A percentile compares a stretch with the other conserved stretches of the same genome.
Conservation (phyloP, 2,113 vertebrate species). For the Colaptes auratus region DNA sequence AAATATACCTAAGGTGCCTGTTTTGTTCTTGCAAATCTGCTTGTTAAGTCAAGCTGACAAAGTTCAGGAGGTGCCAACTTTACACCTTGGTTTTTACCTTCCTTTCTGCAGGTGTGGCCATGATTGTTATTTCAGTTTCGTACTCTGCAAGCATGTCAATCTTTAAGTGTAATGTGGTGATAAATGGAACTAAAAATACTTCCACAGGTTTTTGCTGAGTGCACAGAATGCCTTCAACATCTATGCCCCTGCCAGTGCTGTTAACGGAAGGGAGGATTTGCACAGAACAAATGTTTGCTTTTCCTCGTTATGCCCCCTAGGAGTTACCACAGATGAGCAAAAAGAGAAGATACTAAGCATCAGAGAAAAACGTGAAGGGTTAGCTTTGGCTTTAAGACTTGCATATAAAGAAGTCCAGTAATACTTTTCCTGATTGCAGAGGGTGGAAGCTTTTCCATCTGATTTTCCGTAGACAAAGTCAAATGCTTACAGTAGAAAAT, state of each 20-base stretch:
- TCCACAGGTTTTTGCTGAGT: not conserved
- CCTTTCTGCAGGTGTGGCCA: not conserved
- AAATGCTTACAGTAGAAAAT: not conserved
- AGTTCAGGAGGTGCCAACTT: not conserved
- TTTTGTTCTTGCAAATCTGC: not conserved
- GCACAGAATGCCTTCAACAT: not conserved
- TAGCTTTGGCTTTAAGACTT: not conserved
- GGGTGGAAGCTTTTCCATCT: not conserved
- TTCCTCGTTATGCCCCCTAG: not conserved
- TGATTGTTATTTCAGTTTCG: constrained; percentile 13
- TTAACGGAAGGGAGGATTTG: not conserved
- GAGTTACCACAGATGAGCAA: not conserved
- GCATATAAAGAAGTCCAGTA: not conserved
- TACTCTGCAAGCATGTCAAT: not conserved
- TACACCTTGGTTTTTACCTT: not conserved
- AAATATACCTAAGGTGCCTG: not conserved
- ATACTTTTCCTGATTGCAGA: not conserved
- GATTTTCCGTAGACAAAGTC: not conserved
- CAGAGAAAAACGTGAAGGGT: not conserved
- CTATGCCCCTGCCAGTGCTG: not conserved
- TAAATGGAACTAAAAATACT: not conserved
- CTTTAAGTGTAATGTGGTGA: not conserved
- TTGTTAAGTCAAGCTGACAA: not conserved
- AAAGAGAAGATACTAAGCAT: not conserved
- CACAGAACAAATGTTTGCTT: not conserved